Percentiles rank a stretch among this genome's conserved stretches.
Evolutionary conservation across 2,888 invertebrate species (phyloP).

Genomic region (Calliscelio sp.): DNA sequence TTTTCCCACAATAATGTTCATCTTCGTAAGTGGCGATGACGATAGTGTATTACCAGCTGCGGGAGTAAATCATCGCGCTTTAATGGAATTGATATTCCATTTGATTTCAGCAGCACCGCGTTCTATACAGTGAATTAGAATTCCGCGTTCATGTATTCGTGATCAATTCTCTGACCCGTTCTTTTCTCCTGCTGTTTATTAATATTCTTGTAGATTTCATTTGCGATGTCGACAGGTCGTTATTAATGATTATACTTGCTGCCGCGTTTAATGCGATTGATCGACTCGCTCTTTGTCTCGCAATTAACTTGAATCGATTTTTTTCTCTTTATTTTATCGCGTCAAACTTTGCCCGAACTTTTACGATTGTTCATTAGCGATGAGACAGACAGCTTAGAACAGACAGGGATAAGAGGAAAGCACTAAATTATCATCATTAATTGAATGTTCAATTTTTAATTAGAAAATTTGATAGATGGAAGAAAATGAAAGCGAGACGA

Average conservation of each 20-base stretch:
- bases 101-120: constrained; percentile 22
- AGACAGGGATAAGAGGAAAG: not conserved
- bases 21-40: constrained; percentile 30
- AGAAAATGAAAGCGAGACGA: too few relatives aligned
- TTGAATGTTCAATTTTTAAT: too few relatives aligned
- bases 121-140: constrained; percentile 25
- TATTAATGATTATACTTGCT: constrained; percentile 31
- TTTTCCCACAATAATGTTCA: constrained; percentile 28
- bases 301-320: not conserved
- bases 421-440: too few relatives aligned
- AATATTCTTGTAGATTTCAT: constrained; percentile 9
- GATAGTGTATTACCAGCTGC: constrained; percentile 11
- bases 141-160: not conserved
- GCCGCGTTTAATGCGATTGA: constrained; percentile 1
- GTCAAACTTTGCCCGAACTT: not conserved
- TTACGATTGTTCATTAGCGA: not conserved
- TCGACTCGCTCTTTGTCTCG: not conserved
- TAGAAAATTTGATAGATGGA: too few relatives aligned
- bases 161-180: constrained; percentile 24
- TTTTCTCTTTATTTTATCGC: not conserved
- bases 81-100: constrained; percentile 47
- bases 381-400: not conserved
- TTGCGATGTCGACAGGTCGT: not conserved
- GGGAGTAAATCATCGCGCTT: constrained; percentile 42
- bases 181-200: constrained; percentile 14